Percentiles rank a stretch among this genome's conserved stretches.
Conservation (phyloP, 2,888 invertebrate species). For the Dolichomitus sp. region DNA sequence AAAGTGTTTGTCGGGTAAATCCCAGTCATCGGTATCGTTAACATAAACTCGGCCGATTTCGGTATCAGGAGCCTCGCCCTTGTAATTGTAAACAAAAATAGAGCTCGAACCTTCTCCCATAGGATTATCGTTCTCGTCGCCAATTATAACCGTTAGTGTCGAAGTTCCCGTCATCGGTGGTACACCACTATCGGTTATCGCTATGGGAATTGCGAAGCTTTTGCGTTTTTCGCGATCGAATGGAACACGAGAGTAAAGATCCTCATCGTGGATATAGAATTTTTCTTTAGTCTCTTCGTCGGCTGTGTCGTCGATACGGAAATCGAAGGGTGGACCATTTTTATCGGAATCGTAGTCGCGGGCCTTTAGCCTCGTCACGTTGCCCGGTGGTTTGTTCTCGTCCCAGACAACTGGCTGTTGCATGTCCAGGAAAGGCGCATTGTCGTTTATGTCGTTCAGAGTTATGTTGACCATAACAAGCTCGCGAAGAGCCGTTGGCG, state of each 20-base stretch:
- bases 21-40: slow-evolving; percentile 98
- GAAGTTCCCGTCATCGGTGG: slow-evolving; percentile 93
- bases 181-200: slow-evolving; percentile 94
- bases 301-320: slow-evolving; percentile 89
- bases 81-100: slow-evolving; percentile 98
- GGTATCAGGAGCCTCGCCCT: slow-evolving; percentile 93
- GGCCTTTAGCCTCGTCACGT: slow-evolving; percentile 90
- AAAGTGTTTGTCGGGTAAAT: slow-evolving; percentile 96
- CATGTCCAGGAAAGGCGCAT: slow-evolving; percentile 95
- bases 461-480: slow-evolving; percentile 90
- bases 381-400: slow-evolving; percentile 92
- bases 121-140: slow-evolving; percentile 97
- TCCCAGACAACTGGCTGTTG: slow-evolving; percentile 94
- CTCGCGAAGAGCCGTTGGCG: slow-evolving; percentile 88
- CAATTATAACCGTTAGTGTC: slow-evolving; percentile 95
- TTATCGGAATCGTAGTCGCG: slow-evolving; percentile 93
- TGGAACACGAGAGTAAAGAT: slow-evolving; percentile 90
- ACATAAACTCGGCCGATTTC: slow-evolving; percentile 97
- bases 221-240: slow-evolving; percentile 97
- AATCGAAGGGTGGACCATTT: slow-evolving; percentile 95
- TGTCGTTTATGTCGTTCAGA: slow-evolving; percentile 96
- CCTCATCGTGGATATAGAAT: slow-evolving; percentile 91
- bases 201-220: slow-evolving; percentile 95
- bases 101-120: slow-evolving; percentile 96
- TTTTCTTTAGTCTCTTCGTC: slow-evolving; percentile 90